phyloP scores from a whole-genome alignment of 2,113 vertebrate genomes.

The Narcine bancroftii region DNA sequence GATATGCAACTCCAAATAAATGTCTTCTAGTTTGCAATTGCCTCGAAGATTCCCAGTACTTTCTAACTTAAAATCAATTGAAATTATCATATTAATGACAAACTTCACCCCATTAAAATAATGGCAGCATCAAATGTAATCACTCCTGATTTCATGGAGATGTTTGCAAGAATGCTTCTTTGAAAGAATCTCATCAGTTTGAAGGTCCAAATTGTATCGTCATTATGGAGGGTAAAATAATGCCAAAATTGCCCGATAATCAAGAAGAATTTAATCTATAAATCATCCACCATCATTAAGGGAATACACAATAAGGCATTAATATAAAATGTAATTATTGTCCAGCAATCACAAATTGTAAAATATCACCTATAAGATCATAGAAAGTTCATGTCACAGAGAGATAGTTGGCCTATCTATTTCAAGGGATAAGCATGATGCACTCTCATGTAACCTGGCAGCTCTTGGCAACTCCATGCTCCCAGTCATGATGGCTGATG shows the following conservation, averaged over 20 bases:
- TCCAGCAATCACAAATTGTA: too few species aligned
- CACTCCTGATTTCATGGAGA: neutral
- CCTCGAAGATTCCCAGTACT: neutral
- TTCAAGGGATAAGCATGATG: too few species aligned
- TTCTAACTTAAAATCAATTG: slow-evolving; percentile 2
- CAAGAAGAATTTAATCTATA: neutral
- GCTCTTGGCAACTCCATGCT: too few species aligned
- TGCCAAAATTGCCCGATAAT: neutral
- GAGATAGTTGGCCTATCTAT: too few species aligned
- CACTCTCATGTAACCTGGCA: too few species aligned
- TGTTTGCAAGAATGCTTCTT: too few species aligned
- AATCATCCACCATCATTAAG: neutral
- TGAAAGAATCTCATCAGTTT: neutral
- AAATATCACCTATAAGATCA: too few species aligned
- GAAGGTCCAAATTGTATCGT: neutral
- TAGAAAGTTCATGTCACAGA: too few species aligned
- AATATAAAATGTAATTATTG: neutral
- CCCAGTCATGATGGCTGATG: too few species aligned
- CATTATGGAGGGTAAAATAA: neutral
- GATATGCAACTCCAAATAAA: slow-evolving; percentile 15
- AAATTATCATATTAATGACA: slow-evolving; percentile 35
- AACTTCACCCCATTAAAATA: slow-evolving; percentile 1
- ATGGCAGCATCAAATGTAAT: neutral
- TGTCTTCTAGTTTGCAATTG: neutral
- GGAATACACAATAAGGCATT: neutral